Base-by-base conservation (phyloP, 2,797 vertebrate species). In the Pangasius larnaudii region DNA sequence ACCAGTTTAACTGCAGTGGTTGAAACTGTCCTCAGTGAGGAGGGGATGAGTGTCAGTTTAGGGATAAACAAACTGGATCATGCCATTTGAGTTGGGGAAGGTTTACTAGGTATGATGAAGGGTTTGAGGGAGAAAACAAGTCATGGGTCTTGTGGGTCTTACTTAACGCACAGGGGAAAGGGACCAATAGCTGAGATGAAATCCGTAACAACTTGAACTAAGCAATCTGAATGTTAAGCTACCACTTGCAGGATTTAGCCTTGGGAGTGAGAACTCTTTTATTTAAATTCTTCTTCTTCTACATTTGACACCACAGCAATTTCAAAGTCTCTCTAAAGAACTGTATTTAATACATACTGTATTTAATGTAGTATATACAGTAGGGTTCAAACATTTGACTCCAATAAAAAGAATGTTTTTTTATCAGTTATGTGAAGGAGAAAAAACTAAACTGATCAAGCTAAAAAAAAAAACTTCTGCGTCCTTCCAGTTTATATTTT, bases 1-100 rank as follows among this genome's bases (percentile, higher is more conserved):
- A 88, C 65, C 89, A 87, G 91, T 89, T 89, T 85, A 79, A 91
- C 83, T 36, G 51, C 58, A 78, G 30, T 74, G 69, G 89, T 90
- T 90, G 72, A 91, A 89, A 90, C 90, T 74, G 85, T 86, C 85
- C 77, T 85, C 87, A 56, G 39, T 88, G 71, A 67, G 67, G 63
- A 81, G 77, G 61, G 65, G 65, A 89, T 89, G 86, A 86, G 71
- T 58, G 53, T 88, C 85, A 84, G 82, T 91, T 90, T 89, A 86
- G 75, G 65, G 86, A 85, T 53, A 88, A 90, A 88, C 82, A 86
- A 87, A 89, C 83, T 69, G 65, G 63, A 86, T 80, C 72, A 89
- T 87, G 81, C 53, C 39, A 63, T 86, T 89, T 85, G 82, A 85
- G 39, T 74, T 75, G 56, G 58, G 49, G 22, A 89, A 87, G 84